Evolutionary conservation across 1,140 invertebrate genomes (phyloP), one percentile per base, ranked within the genome.

Genomic region (Philaenus spumarius): DNA sequence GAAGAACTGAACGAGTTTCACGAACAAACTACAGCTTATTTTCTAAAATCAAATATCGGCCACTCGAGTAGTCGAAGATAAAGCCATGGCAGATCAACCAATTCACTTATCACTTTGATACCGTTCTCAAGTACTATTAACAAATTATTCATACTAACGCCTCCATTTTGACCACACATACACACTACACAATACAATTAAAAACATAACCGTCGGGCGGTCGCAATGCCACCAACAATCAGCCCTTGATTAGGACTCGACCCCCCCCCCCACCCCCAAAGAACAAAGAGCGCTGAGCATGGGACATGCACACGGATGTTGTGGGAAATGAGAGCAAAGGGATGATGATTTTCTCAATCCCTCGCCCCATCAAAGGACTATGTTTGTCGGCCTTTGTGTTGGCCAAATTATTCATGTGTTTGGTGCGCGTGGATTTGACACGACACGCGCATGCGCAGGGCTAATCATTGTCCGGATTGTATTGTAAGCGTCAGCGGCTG

Each of bases 291-390:
- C 26, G 9, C 9, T 9, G 26, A 22, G 1, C 11, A 22, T 22
- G 17, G 22, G 45, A n/a, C 37, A 22, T 37, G 37, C 37, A 23
- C 35, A 37, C 40, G 20, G 12, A 20, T 55, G 53, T 56, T 47
- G 55, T 46, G 55, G 55, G 55, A 55, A 55, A 40, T 15, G 22
- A 40, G 22, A 45, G 40, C 23, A 30, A 26, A 43, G 55, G 43
- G 55, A 47, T 57, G 55, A 57, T 57, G 24, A 57, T 57, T 57
- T 45, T 48, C 46, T 57, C 43, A 46, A 46, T 20, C 43, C 53
- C 53, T 35, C 30, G 15, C 53, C 53, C 47, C 24, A 23, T n/a
- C 26, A 9, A 4, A 9, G 26, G 26, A 4, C 47, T n/a, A 51
- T 51, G 47, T 51, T 51, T 51, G 47, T 35, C 30, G 30, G 47